phyloP scores from a whole-genome alignment of 2,888 invertebrate genomes.

The Nomada lathburiana region DNA sequence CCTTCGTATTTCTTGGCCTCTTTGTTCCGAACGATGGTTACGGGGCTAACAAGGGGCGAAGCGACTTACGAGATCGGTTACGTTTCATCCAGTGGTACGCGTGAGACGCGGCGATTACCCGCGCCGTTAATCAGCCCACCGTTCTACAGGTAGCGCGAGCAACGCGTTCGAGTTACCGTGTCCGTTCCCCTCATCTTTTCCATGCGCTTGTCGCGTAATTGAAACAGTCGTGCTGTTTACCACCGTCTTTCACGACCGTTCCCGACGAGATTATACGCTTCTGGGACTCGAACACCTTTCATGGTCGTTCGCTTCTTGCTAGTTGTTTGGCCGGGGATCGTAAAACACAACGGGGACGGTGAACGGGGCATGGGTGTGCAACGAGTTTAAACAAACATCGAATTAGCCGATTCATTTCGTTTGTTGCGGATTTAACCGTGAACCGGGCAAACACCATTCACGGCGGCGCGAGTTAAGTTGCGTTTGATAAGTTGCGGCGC shows the following conservation, averaged over 20 bases:
- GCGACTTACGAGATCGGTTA: neutral
- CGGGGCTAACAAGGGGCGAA: slow-evolving; percentile 11
- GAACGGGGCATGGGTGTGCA: slow-evolving; percentile 44
- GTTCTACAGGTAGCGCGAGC: neutral
- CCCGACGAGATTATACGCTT: slow-evolving; percentile 27
- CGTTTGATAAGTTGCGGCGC: slow-evolving; percentile 17
- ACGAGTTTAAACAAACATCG: slow-evolving; percentile 65
- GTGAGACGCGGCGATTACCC: slow-evolving; percentile 9
- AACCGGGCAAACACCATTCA: slow-evolving; percentile 39
- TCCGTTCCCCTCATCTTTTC: neutral
- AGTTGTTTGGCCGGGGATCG: slow-evolving; percentile 65
- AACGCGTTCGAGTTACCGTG: neutral
- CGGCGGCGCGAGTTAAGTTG: slow-evolving; percentile 24
- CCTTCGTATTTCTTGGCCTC: slow-evolving; percentile 31
- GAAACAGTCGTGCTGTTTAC: slow-evolving; percentile 3
- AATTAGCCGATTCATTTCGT: slow-evolving; percentile 61
- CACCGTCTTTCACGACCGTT: slow-evolving; percentile 4
- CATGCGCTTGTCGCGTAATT: slow-evolving; percentile 14
- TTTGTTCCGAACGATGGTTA: slow-evolving; percentile 37
- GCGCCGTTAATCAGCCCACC: too few relatives aligned
- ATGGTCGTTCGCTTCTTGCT: slow-evolving; percentile 25
- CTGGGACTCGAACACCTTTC: slow-evolving; percentile 32
- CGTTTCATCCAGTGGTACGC: neutral
- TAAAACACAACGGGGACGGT: slow-evolving; percentile 64
- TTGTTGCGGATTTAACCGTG: slow-evolving; percentile 35